These are phyloP conservation scores for Myathropa florea DNA, from an alignment of 2,888 invertebrate species.

Conservation along the genomic window DNA sequence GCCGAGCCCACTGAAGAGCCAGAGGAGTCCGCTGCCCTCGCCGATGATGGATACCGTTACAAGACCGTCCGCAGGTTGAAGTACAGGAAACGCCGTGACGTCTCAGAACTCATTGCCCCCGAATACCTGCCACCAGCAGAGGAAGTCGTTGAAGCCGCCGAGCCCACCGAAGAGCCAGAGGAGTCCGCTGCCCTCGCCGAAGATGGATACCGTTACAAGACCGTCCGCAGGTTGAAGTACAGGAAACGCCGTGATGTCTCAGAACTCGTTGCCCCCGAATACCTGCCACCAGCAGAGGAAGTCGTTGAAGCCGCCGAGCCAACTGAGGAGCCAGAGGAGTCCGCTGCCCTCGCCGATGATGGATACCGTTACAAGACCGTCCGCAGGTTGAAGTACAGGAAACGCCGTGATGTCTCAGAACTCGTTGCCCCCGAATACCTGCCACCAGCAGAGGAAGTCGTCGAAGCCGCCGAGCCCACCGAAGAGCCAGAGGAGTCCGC, in stretches of 20 bases:
- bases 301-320: conserved; percentile 5
- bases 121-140: conserved; percentile 67
- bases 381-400: conserved; percentile 34
- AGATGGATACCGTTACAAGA: conserved; percentile 76
- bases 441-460: conserved; percentile 72
- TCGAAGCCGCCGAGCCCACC: conserved; percentile 25
- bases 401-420: conserved; percentile 40
- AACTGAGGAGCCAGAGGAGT: conserved; percentile 40
- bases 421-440: conserved; percentile 66
- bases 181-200: conserved; percentile 71
- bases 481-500: conserved; percentile 65
- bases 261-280: conserved; percentile 65
- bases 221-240: conserved; percentile 74
- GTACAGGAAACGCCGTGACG: conserved; percentile 34
- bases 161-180: conserved; percentile 46
- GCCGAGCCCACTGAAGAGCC: conserved; percentile 2
- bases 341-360: conserved; percentile 21
- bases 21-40: conserved; percentile 8
- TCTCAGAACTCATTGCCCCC: conserved; percentile 20
- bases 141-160: conserved; percentile 13
- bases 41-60: conserved; percentile 31
- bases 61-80: conserved; percentile 30
- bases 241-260: conserved; percentile 76
- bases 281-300: background rate
- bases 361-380: conserved; percentile 48